Percentiles rank a stretch among this genome's conserved stretches.
These are phyloP conservation scores for Anolis sagrei DNA, from an alignment of 2,113 vertebrate genomes.

Conservation along the genomic window DNA sequence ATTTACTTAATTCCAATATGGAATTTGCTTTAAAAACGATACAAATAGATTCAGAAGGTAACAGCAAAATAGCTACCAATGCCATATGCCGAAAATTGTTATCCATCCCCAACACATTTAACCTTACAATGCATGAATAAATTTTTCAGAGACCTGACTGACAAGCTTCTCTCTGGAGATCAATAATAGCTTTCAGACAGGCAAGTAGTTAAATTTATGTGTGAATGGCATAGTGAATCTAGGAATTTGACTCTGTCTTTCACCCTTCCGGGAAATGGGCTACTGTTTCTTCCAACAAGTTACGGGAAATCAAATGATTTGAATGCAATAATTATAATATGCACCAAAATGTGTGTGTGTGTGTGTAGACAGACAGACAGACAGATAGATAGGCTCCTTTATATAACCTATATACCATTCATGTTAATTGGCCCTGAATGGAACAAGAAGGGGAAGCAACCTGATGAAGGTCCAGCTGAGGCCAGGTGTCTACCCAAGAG, in stretches of 20 bases:
- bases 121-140: conserved; percentile 1
- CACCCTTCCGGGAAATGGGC: background rate
- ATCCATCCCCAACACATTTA: background rate
- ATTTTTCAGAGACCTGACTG: background rate
- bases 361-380: too few relatives aligned
- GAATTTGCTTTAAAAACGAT: background rate
- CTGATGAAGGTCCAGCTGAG: too few relatives aligned
- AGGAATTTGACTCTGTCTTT: background rate
- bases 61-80: background rate
- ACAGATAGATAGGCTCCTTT: too few relatives aligned
- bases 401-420: too few relatives aligned
- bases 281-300: background rate
- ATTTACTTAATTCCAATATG: background rate
- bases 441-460: too few relatives aligned
- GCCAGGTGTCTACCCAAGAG: too few relatives aligned
- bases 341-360: background rate
- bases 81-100: background rate
- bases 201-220: background rate
- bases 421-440: too few relatives aligned
- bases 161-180: conserved; percentile 17
- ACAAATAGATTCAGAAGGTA: background rate
- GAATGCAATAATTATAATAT: background rate
- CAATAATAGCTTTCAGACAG: conserved; percentile 5
- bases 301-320: background rate
- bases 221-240: background rate